Base-by-base conservation (phyloP, 2,113 vertebrate genomes). In the Castor canadensis region DNA sequence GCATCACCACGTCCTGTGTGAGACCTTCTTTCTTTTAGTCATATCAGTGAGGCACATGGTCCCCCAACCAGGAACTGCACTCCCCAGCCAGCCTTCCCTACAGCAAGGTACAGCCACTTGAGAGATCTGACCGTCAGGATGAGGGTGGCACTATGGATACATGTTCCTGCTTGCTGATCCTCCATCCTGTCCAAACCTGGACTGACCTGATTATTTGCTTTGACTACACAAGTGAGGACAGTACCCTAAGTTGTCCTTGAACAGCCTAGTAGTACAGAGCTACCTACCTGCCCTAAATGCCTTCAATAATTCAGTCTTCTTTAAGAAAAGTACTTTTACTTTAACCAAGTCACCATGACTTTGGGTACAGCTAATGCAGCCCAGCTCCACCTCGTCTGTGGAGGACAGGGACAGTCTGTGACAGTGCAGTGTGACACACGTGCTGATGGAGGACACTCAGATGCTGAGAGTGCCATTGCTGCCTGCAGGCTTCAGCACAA, bases 41-140 rank as follows among this genome's bases (percentile, higher is more conserved):
- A 43, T 2, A n/a, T 64, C 38, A 56, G 60, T 17, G 5, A n/a
- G 20, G 26, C 3, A 40, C 20, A 35, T 4, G 8, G 58, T 9
- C 43, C 5, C 58, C 43, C 43, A 16, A 47, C n/a, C 24, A 81
- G 5, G 52, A n/a, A 62, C 58, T 40, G 28, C 1, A 30, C 13
- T 54, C 71, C 22, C n/a, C n/a, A n/a, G n/a, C 56, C 40, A 84
- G 64, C 35, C 26, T 43, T 11, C 67, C 6, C 56, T 58, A 20
- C 45, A 40, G 47, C 35, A n/a, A 56, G 10, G 16, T 2, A 7
- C 0, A 22, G 88, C 22, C 69, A 49, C 0, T 6, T 19, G 22
- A 16, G 7, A 71, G 58, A 54, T 62, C 80, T 69, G 43, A 60
- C 49, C 66, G 22, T 54, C 0, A 45, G 24, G 32, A 62, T 6